A percentile compares a stretch with the other conserved stretches of the same genome.
These are phyloP conservation scores for Gymnocypris eckloni DNA, from an alignment of 2,797 vertebrate species.

Conservation along the genomic window DNA sequence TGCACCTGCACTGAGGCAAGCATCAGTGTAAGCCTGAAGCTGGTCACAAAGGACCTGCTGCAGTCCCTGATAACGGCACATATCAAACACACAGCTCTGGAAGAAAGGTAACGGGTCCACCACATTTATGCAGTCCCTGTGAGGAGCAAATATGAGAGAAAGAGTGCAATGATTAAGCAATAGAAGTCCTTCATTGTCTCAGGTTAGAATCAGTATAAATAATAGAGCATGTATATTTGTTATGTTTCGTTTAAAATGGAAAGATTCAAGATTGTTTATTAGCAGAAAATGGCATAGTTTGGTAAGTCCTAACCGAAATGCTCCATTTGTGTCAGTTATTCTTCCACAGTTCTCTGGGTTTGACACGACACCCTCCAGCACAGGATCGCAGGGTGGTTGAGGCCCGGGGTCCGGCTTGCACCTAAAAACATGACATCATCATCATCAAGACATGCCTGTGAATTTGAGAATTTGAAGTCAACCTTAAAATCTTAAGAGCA, in stretches of 20 bases:
- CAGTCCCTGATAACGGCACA: conserved; percentile 81
- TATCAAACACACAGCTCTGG: conserved; percentile 81
- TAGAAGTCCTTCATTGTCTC: too few relatives aligned
- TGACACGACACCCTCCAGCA: conserved; percentile 69
- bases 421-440: too few relatives aligned
- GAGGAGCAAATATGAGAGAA: conserved; percentile 14
- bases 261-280: background rate
- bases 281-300: background rate
- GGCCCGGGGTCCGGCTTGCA: conserved; percentile 69
- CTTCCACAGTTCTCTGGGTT: conserved; percentile 80
- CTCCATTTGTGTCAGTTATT: conserved; percentile 71
- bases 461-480: too few relatives aligned
- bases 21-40: conserved; percentile 80
- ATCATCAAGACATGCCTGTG: too few relatives aligned
- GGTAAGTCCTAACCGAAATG: conserved; percentile 75
- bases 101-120: conserved; percentile 78
- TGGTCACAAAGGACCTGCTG: conserved; percentile 79
- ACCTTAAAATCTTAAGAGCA: too few relatives aligned
- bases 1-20: conserved; percentile 79
- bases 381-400: conserved; percentile 74
- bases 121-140: conserved; percentile 77
- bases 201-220: too few relatives aligned
- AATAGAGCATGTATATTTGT: background rate
- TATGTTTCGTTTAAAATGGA: background rate
- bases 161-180: background rate